These are phyloP conservation scores for Junonia oenone DNA, from an alignment of 2,888 invertebrate genomes.

Conservation along the genomic window DNA sequence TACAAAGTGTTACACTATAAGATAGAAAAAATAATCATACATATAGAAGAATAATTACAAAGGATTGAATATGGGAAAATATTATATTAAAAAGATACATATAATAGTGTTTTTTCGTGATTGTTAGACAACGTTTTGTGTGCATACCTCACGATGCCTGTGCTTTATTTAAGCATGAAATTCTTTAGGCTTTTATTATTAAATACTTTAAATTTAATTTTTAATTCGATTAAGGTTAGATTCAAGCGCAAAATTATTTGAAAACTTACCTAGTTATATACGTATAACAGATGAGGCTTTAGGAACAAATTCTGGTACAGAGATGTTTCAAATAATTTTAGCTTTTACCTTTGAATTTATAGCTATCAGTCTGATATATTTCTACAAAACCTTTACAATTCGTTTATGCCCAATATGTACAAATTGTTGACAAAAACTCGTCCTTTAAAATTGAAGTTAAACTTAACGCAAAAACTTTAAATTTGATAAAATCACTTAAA, in stretches of 20 bases:
- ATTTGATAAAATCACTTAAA: too few species aligned
- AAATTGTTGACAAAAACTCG: background rate
- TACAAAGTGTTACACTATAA: conserved; percentile 18
- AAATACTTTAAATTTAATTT: background rate
- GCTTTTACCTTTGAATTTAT: background rate
- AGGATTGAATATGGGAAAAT: background rate
- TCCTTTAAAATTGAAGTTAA: too few species aligned
- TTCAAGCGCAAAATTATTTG: background rate
- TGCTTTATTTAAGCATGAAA: conserved; percentile 34
- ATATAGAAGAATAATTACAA: background rate
- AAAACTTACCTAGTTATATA: too few species aligned
- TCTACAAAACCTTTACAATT: background rate
- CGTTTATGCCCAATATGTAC: background rate
- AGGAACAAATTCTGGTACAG: too few species aligned
- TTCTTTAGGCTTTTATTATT: background rate
- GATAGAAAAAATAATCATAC: background rate
- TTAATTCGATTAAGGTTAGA: background rate
- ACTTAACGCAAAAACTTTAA: too few species aligned
- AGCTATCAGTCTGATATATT: background rate
- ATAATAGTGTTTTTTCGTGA: conserved; percentile 8
- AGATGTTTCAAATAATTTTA: background rate
- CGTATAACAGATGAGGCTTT: too few species aligned
- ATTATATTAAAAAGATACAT: background rate
- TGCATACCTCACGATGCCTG: conserved; percentile 74
- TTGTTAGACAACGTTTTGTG: conserved; percentile 51